Evolutionary conservation across 92 coral and sea anemone species (phyloP).

Genomic region (Bergia puertoricense): DNA sequence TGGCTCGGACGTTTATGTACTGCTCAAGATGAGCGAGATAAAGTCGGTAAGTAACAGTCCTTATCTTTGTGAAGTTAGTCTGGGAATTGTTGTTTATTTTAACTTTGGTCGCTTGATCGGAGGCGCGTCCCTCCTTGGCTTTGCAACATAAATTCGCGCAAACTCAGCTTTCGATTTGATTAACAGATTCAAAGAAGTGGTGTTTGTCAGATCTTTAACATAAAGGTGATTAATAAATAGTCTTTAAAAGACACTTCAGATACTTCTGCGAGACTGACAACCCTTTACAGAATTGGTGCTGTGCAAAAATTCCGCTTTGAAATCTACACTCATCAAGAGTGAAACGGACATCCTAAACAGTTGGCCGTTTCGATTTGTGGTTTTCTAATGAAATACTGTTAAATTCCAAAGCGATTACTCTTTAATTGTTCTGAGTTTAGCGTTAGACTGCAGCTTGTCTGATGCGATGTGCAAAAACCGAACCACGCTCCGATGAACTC

Average conservation of each 20-base stretch:
- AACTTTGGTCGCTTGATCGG: neutral
- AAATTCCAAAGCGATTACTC: neutral
- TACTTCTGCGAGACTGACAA: neutral
- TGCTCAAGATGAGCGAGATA: slow-evolving; percentile 32
- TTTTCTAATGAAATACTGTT: neutral
- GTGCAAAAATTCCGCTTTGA: slow-evolving; percentile 23
- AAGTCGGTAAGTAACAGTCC: slow-evolving; percentile 28
- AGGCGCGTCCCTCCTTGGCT: slow-evolving; percentile 18
- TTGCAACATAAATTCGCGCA: neutral
- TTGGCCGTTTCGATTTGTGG: neutral
- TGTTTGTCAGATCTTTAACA: neutral
- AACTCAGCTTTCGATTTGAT: neutral
- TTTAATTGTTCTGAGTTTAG: neutral
- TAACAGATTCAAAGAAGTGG: neutral
- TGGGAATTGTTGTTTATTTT: neutral
- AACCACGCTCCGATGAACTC: neutral
- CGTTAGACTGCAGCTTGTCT: neutral
- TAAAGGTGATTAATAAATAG: no score
- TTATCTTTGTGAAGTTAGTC: neutral
- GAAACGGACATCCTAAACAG: neutral
- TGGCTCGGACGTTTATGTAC: slow-evolving; percentile 27
- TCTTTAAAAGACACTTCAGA: neutral
- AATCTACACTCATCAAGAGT: neutral
- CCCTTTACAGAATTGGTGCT: neutral
- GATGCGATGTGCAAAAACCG: no score